These are phyloP conservation scores for Drosophila helvetica DNA, from an alignment of 2,888 invertebrate species.

Conservation along the genomic window DNA sequence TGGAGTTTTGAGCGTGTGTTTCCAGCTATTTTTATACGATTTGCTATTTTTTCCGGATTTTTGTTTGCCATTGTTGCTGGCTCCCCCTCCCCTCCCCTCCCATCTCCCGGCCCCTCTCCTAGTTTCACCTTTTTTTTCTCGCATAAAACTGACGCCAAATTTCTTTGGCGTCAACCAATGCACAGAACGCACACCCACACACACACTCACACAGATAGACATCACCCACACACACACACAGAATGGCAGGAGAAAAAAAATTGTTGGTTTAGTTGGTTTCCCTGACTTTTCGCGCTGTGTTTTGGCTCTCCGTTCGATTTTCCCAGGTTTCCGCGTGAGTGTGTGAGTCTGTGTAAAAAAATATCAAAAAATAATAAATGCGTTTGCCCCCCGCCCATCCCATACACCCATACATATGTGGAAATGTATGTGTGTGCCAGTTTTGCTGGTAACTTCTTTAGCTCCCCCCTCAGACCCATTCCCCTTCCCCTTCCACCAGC, in stretches of 20 bases:
- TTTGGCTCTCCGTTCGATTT: slow-evolving; percentile 62
- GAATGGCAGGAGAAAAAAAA: slow-evolving; percentile 11
- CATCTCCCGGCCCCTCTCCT: slow-evolving; percentile 1
- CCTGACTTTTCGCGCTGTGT: slow-evolving; percentile 51
- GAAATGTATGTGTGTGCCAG: slow-evolving; percentile 22
- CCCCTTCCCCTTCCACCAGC: slow-evolving; percentile 42
- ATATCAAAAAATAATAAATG: slow-evolving; percentile 69
- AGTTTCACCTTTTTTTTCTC: slow-evolving; percentile 47
- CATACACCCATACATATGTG: neutral
- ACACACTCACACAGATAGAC: slow-evolving; percentile 45
- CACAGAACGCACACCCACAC: slow-evolving; percentile 39
- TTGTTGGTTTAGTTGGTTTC: slow-evolving; percentile 47
- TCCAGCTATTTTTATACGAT: slow-evolving; percentile 73
- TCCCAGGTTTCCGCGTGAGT: no score
- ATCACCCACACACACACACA: slow-evolving; percentile 39
- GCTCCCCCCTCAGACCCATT: neutral
- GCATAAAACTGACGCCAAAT: slow-evolving; percentile 77
- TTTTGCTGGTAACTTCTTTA: slow-evolving; percentile 22
- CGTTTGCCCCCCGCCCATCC: slow-evolving; percentile 17
- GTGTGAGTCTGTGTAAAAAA: slow-evolving; percentile 55
- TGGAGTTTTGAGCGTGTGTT: slow-evolving; percentile 34
- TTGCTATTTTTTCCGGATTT: slow-evolving; percentile 76
- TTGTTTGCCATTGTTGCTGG: slow-evolving; percentile 71
- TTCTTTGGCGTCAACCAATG: slow-evolving; percentile 77
- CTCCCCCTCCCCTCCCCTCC: neutral